A percentile compares a stretch with the other conserved stretches of the same genome.
Conservation (phyloP, 2,113 vertebrate genomes). For the Halichoeres trimaculatus region DNA sequence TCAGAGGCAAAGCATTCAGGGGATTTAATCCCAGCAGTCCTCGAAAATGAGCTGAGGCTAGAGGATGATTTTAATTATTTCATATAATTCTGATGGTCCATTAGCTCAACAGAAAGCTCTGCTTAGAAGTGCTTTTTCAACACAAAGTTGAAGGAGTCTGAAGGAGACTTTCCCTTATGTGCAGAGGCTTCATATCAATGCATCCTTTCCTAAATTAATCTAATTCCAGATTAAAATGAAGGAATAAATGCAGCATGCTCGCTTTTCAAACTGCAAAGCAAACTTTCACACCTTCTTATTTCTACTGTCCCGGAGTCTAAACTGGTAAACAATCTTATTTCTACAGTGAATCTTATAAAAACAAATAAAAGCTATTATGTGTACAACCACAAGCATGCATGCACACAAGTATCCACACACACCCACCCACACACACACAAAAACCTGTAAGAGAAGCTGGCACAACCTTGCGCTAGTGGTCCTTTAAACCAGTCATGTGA, state of each 20-base stretch:
- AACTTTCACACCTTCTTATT: constrained; percentile 62
- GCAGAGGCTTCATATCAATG: not conserved
- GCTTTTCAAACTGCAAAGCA: constrained; percentile 40
- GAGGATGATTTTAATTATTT: constrained; percentile 77
- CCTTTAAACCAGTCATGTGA: constrained; percentile 85
- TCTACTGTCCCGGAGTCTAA: constrained; percentile 42
- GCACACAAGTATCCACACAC: not conserved
- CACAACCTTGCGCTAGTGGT: constrained; percentile 78
- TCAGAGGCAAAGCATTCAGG: constrained; percentile 49
- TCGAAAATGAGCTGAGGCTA: constrained; percentile 45
- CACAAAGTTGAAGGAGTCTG: constrained; percentile 62
- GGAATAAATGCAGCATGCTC: constrained; percentile 41
- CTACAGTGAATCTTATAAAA: constrained; percentile 28
- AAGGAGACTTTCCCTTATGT: constrained; percentile 69
- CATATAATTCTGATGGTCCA: constrained; percentile 83
- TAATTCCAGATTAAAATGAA: constrained; percentile 24
- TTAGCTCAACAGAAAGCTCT: constrained; percentile 81
- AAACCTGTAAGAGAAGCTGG: constrained; percentile 69
- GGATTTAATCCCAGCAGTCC: constrained; percentile 47
- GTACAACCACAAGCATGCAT: constrained; percentile 16
- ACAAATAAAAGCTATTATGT: constrained; percentile 43
- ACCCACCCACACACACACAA: constrained; percentile 30
- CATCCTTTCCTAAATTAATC: constrained; percentile 56
- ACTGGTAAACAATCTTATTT: constrained; percentile 39
- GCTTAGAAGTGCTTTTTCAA: constrained; percentile 71